These are phyloP conservation scores for Erinaceus europaeus DNA, from an alignment of 2,113 vertebrate species.

Conservation along the genomic window DNA sequence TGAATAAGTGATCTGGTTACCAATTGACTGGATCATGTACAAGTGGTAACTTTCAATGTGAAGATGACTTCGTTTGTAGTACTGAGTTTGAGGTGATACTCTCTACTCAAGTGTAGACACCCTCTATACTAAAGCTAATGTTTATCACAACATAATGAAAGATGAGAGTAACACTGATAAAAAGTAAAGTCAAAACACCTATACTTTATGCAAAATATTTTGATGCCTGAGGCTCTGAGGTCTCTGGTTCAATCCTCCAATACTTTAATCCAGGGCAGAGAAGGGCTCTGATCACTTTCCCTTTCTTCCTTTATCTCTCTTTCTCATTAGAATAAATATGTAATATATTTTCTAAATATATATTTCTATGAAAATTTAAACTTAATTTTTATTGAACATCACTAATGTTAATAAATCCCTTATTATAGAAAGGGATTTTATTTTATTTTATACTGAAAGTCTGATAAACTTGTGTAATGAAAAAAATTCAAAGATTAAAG, in stretches of 20 bases:
- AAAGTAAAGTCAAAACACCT: background rate
- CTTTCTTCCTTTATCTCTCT: background rate
- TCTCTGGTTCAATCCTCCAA: too few species aligned
- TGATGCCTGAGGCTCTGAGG: too few species aligned
- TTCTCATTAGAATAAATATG: too few species aligned
- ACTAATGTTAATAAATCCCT: background rate
- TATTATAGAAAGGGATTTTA: too few species aligned
- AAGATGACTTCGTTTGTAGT: background rate
- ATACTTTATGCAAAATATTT: background rate
- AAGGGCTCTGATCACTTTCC: too few species aligned
- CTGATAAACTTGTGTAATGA: background rate
- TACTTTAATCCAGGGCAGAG: too few species aligned
- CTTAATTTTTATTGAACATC: background rate
- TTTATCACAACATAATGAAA: background rate
- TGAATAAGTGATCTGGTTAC: background rate
- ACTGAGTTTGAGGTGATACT: background rate
- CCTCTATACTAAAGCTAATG: too few species aligned
- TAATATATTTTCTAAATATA: too few species aligned
- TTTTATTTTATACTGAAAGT: background rate
- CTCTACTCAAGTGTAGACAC: too few species aligned
- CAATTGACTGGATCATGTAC: background rate
- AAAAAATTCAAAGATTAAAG: background rate
- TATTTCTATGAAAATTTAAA: too few species aligned
- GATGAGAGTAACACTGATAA: background rate
- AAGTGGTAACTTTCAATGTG: background rate